These are phyloP conservation scores for Eulemur macaco DNA, from an alignment of 2,113 vertebrate genomes.

Conservation along the genomic window DNA sequence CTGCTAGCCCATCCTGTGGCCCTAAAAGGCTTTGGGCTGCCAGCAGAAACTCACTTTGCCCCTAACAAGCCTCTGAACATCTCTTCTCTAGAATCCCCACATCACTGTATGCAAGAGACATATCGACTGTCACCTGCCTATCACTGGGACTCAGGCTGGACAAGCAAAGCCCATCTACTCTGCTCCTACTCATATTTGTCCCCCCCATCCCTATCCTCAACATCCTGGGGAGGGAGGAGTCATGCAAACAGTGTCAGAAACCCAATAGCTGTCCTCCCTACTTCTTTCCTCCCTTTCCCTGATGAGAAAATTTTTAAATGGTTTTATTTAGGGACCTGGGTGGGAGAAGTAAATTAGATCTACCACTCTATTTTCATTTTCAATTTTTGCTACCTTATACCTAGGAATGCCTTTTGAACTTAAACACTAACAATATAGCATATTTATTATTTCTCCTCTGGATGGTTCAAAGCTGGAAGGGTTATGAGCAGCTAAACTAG, in stretches of 20 bases:
- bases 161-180: not conserved
- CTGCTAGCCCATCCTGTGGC: not conserved
- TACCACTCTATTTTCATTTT: not conserved
- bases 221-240: not conserved
- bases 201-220: too few relatives aligned
- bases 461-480: not conserved
- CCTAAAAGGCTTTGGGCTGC: not conserved
- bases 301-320: not conserved
- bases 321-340: not conserved
- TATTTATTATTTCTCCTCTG: not conserved
- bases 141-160: not conserved
- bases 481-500: not conserved
- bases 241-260: not conserved
- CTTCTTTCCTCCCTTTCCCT: not conserved
- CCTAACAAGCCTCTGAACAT: not conserved
- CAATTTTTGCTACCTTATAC: not conserved
- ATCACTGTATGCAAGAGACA: not conserved
- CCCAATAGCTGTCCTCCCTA: not conserved
- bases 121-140: not conserved
- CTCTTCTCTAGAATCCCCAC: not conserved
- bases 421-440: not conserved
- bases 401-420: not conserved
- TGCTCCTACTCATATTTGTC: not conserved
- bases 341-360: not conserved
- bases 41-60: not conserved